A percentile compares a stretch with the other conserved stretches of the same genome.
phyloP scores from a whole-genome alignment of 2,113 vertebrate genomes.

The Gobius niger region DNA sequence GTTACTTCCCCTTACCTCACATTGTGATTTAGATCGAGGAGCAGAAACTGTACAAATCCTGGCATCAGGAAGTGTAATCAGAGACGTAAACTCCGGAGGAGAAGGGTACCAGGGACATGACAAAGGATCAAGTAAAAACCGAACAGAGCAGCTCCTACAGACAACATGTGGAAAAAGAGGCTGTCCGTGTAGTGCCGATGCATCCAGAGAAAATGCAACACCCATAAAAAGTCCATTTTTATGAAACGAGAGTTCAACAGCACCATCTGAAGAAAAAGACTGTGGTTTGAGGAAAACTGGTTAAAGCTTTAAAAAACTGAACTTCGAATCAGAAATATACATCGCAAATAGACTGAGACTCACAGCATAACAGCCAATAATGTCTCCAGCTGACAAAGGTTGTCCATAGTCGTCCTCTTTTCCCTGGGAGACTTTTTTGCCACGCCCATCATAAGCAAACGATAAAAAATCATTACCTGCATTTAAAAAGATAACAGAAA shows the following conservation, averaged over 20 bases:
- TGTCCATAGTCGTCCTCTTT: slow-evolving; percentile 83
- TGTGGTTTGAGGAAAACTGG: slow-evolving; percentile 28
- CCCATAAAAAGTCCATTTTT: slow-evolving; percentile 85
- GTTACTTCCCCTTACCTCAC: slow-evolving; percentile 74
- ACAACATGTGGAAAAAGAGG: slow-evolving; percentile 85
- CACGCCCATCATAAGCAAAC: slow-evolving; percentile 82
- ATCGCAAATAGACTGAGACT: slow-evolving; percentile 38
- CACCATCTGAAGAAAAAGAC: slow-evolving; percentile 60
- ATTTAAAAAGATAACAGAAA: not conserved
- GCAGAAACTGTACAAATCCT: slow-evolving; percentile 61
- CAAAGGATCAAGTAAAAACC: slow-evolving; percentile 79
- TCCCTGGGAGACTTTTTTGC: slow-evolving; percentile 80
- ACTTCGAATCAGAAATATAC: not conserved
- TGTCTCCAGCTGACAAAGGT: slow-evolving; percentile 82
- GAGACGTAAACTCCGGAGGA: slow-evolving; percentile 74
- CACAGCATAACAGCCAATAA: slow-evolving; percentile 88
- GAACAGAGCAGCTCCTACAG: slow-evolving; percentile 82
- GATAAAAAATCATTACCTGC: slow-evolving; percentile 85
- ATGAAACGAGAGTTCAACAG: slow-evolving; percentile 82
- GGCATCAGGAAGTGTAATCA: slow-evolving; percentile 69
- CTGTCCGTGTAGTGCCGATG: slow-evolving; percentile 64
- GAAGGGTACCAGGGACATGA: slow-evolving; percentile 76
- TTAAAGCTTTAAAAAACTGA: not conserved
- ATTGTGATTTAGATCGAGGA: slow-evolving; percentile 73
- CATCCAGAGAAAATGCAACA: slow-evolving; percentile 75